Conservation (phyloP, 2,113 vertebrate genomes). For the Centropristis striata region DNA sequence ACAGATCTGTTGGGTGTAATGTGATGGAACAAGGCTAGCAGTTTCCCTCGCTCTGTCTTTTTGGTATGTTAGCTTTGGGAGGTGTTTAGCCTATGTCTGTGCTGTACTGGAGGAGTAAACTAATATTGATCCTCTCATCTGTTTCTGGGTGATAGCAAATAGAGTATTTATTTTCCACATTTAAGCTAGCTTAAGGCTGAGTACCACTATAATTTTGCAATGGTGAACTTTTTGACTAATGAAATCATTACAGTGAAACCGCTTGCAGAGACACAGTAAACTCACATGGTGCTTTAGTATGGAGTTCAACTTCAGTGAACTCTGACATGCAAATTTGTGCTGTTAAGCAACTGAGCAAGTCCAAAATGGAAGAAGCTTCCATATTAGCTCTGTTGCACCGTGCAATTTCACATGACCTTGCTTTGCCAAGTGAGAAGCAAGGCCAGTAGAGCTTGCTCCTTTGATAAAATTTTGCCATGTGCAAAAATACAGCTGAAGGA, state of each 20-base stretch:
- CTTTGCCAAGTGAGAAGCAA: not conserved
- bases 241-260: not conserved
- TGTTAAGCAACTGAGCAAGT: not conserved
- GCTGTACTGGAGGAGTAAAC: not conserved
- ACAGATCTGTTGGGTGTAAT: slow-evolving; percentile 33
- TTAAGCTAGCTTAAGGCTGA: slow-evolving; percentile 3
- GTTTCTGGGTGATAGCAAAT: not conserved
- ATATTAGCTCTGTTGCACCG: not conserved
- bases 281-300: not conserved
- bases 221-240: slow-evolving; percentile 13
- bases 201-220: slow-evolving; percentile 16
- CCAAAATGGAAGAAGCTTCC: not conserved
- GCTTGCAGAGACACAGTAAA: not conserved
- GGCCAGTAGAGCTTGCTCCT: not conserved
- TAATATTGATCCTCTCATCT: slow-evolving; percentile 3
- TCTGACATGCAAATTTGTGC: not conserved
- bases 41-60: not conserved
- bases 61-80: not conserved
- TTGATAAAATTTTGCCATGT: not conserved
- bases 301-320: not conserved
- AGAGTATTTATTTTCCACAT: not conserved
- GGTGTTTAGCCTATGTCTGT: not conserved
- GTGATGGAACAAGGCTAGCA: not conserved
- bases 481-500: not conserved
- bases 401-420: not conserved